Base-by-base conservation (phyloP, 2,113 vertebrate species). In the Propithecus coquereli region DNA sequence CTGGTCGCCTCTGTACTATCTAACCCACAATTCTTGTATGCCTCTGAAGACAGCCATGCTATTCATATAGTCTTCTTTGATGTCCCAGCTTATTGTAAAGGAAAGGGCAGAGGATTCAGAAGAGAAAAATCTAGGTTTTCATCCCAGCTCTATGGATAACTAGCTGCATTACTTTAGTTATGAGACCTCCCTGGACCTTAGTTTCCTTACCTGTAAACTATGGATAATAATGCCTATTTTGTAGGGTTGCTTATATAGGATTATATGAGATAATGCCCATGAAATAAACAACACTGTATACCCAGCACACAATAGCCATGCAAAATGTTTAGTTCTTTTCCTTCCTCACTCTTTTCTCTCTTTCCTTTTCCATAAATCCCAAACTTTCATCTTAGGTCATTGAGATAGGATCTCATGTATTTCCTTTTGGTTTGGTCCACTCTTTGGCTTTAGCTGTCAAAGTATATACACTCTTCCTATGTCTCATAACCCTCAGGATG, bases 21-120 rank as follows among this genome's bases (percentile, higher is more conserved):
- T 77, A 96, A 87, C 37, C 71, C 63, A 76, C 37, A 74, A 20
- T 90, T 90, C 10, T 52, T 87, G 76, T n/a, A 32, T 97, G 54
- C n/a, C 65, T 94, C 22, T 54, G 43, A 82, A 54, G 57, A 77
- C 0, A 45, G 37, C 25, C 52, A 30, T 43, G 12, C 40, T 59
- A 87, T 94, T 93, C 45, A 90, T 25, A 45, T 40, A 86, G 52
- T 80, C n/a, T 70, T 71, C 45, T 87, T 84, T 54, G 43, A 54
- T 77, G 23, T 43, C 10, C 30, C 47, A 47, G 25, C 4, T 92
- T 76, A 71, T 83, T 59, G 4, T 94, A 65, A 81, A 87, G 52
- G 45, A 90, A 94, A 76, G 59, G 43, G 7, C 45, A 85, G 4
- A 81, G 71, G 18, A 13, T 92, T 85, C 57, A 81, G 87, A 91